Evolutionary conservation across 2,797 vertebrate genomes (phyloP).

Genomic region (Fratercula arctica): DNA sequence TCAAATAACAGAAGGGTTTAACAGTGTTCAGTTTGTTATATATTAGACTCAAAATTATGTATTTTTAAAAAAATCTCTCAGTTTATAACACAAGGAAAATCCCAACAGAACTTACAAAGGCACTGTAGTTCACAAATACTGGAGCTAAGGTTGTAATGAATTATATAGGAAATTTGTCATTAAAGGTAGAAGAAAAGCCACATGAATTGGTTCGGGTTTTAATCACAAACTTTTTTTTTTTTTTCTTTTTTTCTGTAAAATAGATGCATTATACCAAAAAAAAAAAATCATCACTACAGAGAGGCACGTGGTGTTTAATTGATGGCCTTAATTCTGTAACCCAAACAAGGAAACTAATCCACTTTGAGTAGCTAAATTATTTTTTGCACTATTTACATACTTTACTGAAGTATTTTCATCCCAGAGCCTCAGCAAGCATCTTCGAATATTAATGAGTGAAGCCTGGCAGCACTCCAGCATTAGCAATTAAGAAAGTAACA

Average conservation of each 20-base stretch:
- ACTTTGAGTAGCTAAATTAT: neutral
- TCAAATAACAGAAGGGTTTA: neutral
- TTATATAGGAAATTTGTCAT: neutral
- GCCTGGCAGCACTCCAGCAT: neutral
- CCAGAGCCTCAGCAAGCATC: conserved; percentile 7
- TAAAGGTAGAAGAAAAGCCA: neutral
- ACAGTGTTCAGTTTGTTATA: neutral
- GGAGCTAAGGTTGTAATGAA: neutral
- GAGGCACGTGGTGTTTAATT: neutral
- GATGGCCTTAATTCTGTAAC: conserved; percentile 18
- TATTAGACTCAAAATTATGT: neutral
- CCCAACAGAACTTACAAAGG: neutral
- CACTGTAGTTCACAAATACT: neutral
- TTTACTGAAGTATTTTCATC: conserved; percentile 56
- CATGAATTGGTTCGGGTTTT: neutral
- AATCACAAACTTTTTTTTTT: neutral
- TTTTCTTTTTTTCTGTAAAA: neutral
- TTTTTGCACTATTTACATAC: conserved; percentile 60
- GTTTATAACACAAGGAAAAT: neutral
- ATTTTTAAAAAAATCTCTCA: neutral
- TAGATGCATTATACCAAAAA: neutral
- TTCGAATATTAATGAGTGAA: conserved; percentile 33
- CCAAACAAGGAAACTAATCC: conserved; percentile 46
- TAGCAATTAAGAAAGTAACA: neutral
- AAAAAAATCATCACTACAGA: neutral